A percentile compares a stretch with the other conserved stretches of the same genome.
Evolutionary conservation across 1,140 invertebrate species (phyloP).

Genomic region (Drosophila triauraria): DNA sequence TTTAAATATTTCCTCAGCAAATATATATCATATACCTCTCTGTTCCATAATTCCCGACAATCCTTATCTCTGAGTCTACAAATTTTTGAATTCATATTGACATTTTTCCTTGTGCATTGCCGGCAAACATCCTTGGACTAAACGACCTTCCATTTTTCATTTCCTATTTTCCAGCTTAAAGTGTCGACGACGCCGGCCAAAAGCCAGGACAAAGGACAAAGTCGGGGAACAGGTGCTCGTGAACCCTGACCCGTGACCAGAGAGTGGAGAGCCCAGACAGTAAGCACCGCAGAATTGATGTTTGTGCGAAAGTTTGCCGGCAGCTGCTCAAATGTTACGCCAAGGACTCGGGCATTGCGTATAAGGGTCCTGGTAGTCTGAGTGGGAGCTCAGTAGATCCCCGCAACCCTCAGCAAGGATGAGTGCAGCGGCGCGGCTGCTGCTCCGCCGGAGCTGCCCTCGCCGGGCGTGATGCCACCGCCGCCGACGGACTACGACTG

Average conservation of each 20-base stretch:
- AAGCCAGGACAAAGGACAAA: slow-evolving; percentile 38
- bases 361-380: slow-evolving; percentile 1
- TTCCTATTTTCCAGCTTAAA: slow-evolving; percentile 79
- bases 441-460: slow-evolving; percentile 54
- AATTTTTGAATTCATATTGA: background rate
- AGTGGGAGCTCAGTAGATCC: slow-evolving; percentile 14
- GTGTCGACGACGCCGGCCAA: slow-evolving; percentile 57
- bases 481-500: slow-evolving; percentile 57
- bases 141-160: slow-evolving; percentile 74
- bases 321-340: slow-evolving; percentile 50
- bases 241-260: slow-evolving; percentile 23
- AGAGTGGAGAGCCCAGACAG: slow-evolving; percentile 1
- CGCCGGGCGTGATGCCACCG: slow-evolving; percentile 52
- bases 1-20: no score
- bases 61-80: no score
- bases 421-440: slow-evolving; percentile 44
- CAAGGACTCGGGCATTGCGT: slow-evolving; percentile 5
- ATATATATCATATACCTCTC: no score
- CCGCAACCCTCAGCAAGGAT: slow-evolving; percentile 12
- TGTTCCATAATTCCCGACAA: no score
- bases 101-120: slow-evolving; percentile 19
- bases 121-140: slow-evolving; percentile 38
- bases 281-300: slow-evolving; percentile 60
- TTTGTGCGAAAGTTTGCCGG: slow-evolving; percentile 44
- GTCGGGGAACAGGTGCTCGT: slow-evolving; percentile 19